A percentile compares a stretch with the other conserved stretches of the same genome.
These are phyloP conservation scores for Notocelia uddmanniana DNA, from an alignment of 2,888 invertebrate species.

Conservation along the genomic window DNA sequence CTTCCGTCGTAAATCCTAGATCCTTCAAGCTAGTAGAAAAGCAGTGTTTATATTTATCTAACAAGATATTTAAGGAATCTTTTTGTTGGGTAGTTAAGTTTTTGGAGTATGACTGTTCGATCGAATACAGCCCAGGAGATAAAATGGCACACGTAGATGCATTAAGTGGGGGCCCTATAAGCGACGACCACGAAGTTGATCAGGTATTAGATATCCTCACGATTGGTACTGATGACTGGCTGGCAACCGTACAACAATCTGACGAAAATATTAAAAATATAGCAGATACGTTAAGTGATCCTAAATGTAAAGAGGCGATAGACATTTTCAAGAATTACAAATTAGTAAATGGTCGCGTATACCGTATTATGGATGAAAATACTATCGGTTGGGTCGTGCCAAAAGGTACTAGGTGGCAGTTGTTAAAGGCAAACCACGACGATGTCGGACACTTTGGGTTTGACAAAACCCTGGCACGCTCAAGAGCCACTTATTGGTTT, in stretches of 20 bases:
- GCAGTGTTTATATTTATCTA: too few relatives aligned
- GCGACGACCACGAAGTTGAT: not conserved
- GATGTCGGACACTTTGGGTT: not conserved
- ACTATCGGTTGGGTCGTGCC: slow-evolving; percentile 2
- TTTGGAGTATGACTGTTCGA: not conserved
- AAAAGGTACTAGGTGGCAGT: not conserved
- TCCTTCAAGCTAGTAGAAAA: too few relatives aligned
- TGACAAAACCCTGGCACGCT: not conserved
- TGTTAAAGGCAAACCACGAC: not conserved
- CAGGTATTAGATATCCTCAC: not conserved
- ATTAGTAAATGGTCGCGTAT: not conserved
- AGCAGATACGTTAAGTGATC: not conserved
- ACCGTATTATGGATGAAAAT: not conserved
- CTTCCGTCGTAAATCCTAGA: too few relatives aligned
- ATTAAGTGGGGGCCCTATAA: not conserved
- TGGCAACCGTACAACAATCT: not conserved
- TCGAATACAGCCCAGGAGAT: not conserved
- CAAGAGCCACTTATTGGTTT: not conserved
- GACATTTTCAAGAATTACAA: not conserved
- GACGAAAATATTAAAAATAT: not conserved
- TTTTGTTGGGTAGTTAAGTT: slow-evolving; percentile 12
- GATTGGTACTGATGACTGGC: not conserved
- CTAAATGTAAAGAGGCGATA: not conserved
- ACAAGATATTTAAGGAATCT: too few relatives aligned
- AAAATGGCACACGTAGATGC: slow-evolving; percentile 1